Evolutionary conservation across 30 jellyfish, hydroid and myxozoan genomes (phyloP), one percentile per base, ranked within the genome.

Genomic region (Clytia hemisphaerica): DNA sequence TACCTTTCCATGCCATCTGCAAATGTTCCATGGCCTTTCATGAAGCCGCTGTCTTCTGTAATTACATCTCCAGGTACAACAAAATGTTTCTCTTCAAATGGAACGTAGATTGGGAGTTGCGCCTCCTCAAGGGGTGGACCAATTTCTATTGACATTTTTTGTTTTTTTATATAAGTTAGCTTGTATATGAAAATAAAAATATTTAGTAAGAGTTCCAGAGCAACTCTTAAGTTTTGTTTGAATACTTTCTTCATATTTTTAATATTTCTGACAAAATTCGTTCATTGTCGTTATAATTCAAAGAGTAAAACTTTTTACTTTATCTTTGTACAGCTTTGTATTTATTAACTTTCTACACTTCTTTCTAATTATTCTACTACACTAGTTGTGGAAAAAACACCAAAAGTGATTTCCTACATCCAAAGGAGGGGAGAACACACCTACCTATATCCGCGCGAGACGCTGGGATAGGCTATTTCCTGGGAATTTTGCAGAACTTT

Each of bases 1-100:
- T 42, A 69, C 81, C 81, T 69, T 22, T 74, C 65, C 35, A 85
- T 65, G 62, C 66, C 84, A 25, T 81, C 87, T 29, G 80, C 46
- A 61, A 70, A 91, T 53, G 99, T 91, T 36, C 99, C 99, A 72
- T 91, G 99, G 1, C 99, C 99, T 72, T 93, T 89, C 98, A 89
- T 89, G 55, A 89, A 89, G 1, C 98, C 98, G 1, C 84, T 55
- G 59, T 89, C 98, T 47, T 89, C 98, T 4, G 98, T 89, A 40
- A 89, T 89, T 0, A 80, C 78, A 25, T 89, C 98, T 30, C 98
- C 98, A 37, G 98, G 98, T 14, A 92, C 51, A 16, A 89, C 98
- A 59, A 89, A 82, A 59, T 88, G 97, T 21, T 63, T 55, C n/a
- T 85, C 93, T 18, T 75, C 69, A 14, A 77, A 25, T 16, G 77